These are phyloP conservation scores for Meiosimyza decipiens DNA, from an alignment of 2,888 invertebrate genomes.

Conservation along the genomic window DNA sequence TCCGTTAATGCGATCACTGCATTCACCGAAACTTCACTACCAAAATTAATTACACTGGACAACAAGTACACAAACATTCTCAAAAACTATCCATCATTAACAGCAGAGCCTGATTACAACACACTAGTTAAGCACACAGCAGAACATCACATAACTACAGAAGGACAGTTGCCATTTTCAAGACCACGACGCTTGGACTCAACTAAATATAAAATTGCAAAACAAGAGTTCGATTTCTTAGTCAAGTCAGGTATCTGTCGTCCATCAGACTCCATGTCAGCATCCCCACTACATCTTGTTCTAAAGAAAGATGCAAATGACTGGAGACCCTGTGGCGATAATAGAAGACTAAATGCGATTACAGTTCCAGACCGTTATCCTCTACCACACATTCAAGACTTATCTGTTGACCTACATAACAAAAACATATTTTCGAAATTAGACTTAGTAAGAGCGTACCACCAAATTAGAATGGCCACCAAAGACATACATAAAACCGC, in stretches of 20 bases:
- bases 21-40: no score
- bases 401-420: no score
- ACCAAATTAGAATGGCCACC: no score
- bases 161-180: constrained; percentile 26
- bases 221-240: constrained; percentile 26
- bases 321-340: constrained; percentile 31
- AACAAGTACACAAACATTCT: background rate
- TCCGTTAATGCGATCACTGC: no score
- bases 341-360: background rate
- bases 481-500: no score
- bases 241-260: constrained; percentile 13
- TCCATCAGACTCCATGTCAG: no score
- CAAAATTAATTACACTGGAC: no score
- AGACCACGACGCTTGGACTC: constrained; percentile 12
- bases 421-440: no score
- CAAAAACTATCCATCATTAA: constrained; percentile 5
- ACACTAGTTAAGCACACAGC: constrained; percentile 14
- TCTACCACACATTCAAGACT: background rate
- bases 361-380: constrained; percentile 15
- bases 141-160: constrained; percentile 15
- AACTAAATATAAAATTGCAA: background rate
- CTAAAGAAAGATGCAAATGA: constrained; percentile 34
- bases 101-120: constrained; percentile 14
- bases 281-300: constrained; percentile 13
- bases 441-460: no score